phyloP scores from a whole-genome alignment of 1,140 invertebrate genomes.

The Apocrypta bakeri region DNA sequence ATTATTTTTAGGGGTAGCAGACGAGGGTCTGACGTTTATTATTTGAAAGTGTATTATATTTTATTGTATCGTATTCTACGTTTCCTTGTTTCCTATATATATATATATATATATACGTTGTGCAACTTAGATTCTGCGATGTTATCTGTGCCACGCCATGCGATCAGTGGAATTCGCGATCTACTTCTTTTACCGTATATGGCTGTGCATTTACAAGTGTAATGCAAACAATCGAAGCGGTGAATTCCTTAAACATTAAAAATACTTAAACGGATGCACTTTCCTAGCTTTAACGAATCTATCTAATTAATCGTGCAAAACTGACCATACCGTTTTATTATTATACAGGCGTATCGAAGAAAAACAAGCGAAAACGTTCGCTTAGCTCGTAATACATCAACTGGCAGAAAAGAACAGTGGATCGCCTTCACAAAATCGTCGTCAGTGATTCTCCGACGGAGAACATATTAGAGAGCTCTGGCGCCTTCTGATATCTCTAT shows the following conservation, averaged over 20 bases:
- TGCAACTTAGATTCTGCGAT: background rate
- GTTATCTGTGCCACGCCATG: background rate
- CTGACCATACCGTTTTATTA: no score
- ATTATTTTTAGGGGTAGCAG: background rate
- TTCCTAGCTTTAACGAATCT: conserved; percentile 9
- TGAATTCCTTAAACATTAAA: background rate
- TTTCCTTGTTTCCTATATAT: background rate
- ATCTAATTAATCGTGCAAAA: conserved; percentile 23
- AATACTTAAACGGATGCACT: background rate
- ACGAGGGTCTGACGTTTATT: background rate
- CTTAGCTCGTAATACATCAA: background rate
- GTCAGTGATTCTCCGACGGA: no score
- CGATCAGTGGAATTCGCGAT: background rate
- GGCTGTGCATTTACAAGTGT: background rate
- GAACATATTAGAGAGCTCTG: no score
- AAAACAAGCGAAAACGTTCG: background rate
- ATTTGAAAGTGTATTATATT: background rate
- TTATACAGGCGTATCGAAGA: background rate
- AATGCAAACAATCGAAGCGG: background rate
- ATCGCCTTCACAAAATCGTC: background rate
- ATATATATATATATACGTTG: background rate
- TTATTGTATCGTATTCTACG: no score
- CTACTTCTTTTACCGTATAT: background rate
- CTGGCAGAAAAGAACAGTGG: background rate
- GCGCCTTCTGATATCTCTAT: no score